Evolutionary conservation across 2,113 vertebrate genomes (phyloP).

Genomic region (Rostratula benghalensis): DNA sequence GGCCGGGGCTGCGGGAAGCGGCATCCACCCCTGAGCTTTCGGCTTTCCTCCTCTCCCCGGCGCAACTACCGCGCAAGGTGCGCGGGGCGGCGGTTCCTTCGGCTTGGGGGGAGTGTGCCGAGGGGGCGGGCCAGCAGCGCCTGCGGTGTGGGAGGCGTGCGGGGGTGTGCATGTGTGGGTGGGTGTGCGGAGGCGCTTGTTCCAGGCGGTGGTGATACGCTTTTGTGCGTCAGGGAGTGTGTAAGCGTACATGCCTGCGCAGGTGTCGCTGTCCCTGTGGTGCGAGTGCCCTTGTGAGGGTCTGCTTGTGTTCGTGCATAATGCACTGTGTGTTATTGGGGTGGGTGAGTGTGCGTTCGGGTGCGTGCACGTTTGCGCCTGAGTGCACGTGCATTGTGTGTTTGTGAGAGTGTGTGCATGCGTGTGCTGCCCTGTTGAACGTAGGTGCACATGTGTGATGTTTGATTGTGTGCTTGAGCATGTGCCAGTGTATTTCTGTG

Average conservation of each 20-base stretch:
- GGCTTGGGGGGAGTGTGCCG: neutral
- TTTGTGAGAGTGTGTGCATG: neutral
- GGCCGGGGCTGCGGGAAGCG: too few species aligned
- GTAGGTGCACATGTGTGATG: fast-evolving
- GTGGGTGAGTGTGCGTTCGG: neutral
- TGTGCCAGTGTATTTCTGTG: neutral
- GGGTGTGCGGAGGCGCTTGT: neutral
- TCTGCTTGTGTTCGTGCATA: too few species aligned
- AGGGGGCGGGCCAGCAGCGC: neutral
- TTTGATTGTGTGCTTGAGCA: neutral
- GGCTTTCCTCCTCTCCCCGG: neutral
- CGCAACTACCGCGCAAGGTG: neutral
- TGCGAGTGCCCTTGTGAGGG: fast-evolving
- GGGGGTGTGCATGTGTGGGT: neutral
- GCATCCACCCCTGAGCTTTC: too few species aligned
- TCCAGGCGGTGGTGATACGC: too few species aligned
- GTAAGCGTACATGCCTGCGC: fast-evolving
- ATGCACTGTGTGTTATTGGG: fast-evolving
- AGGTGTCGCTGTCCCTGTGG: fast-evolving
- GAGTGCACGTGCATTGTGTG: neutral
- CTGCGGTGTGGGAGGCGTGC: neutral
- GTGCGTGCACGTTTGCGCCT: neutral
- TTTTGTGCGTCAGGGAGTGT: too few species aligned
- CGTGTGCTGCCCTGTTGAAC: fast-evolving
- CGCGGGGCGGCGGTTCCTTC: neutral